Evolutionary conservation across 30 jellyfish, hydroid and myxozoan species (phyloP).

Genomic region (Nemopilema nomurai): DNA sequence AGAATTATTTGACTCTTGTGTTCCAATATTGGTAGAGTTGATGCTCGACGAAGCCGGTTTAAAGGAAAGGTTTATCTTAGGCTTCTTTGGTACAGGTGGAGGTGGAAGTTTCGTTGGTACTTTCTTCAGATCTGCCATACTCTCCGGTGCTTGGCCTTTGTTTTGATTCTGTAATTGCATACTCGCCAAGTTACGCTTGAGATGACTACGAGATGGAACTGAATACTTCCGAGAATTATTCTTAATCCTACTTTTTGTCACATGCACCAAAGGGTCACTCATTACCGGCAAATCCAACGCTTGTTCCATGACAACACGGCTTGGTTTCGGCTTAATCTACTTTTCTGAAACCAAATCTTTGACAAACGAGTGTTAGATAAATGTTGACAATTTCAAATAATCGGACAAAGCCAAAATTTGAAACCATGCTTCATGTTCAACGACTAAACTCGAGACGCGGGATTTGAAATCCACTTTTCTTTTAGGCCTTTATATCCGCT

Average conservation of each 20-base stretch:
- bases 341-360: not conserved
- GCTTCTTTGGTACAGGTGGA: conserved; percentile 74
- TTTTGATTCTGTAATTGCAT: not conserved
- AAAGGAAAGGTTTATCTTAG: conserved; percentile 6
- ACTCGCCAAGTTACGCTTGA: conserved; percentile 32
- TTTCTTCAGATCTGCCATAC: not conserved
- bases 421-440: not conserved
- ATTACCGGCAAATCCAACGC: conserved; percentile 50
- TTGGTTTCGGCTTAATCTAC: conserved; percentile 12
- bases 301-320: conserved; percentile 55
- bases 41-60: not conserved
- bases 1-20: not conserved
- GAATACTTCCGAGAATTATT: conserved; percentile 50
- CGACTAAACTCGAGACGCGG: not conserved
- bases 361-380: conserved; percentile 21
- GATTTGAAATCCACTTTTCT: not conserved
- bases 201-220: conserved; percentile 45
- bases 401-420: not conserved
- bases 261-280: conserved; percentile 55
- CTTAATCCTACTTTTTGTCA: conserved; percentile 53
- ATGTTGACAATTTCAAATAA: conserved; percentile 26
- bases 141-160: not conserved
- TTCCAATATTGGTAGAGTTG: not conserved
- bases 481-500: not conserved
- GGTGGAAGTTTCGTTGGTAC: conserved; percentile 52